Percentiles rank a stretch among this genome's conserved stretches.
Conservation (phyloP, 2,113 vertebrate species). For the Gopherus flavomarginatus region DNA sequence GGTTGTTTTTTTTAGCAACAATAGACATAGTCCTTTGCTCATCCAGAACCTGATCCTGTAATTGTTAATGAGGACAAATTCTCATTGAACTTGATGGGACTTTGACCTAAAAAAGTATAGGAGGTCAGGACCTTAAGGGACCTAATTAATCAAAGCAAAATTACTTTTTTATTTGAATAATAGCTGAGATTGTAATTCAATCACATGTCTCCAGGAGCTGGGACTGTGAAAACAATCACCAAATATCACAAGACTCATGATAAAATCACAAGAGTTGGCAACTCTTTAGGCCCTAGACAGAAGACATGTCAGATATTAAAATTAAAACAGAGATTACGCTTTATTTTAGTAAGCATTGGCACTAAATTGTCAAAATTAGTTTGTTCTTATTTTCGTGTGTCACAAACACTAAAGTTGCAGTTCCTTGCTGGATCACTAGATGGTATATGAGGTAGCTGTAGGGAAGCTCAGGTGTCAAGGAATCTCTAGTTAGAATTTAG, state of each 20-base stretch:
- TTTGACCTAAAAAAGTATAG: constrained; percentile 30
- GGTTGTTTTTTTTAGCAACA: background rate
- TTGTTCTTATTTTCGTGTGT: background rate
- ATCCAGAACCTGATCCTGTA: constrained; percentile 22
- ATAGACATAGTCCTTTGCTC: constrained; percentile 24
- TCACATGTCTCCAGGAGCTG: background rate
- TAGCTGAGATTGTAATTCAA: background rate
- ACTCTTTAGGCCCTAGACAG: background rate
- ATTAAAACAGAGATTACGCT: background rate
- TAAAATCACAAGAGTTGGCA: background rate
- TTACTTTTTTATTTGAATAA: background rate
- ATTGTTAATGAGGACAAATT: constrained; percentile 40
- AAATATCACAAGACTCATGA: background rate
- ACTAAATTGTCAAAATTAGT: background rate
- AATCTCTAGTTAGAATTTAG: fast-evolving
- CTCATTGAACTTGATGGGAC: background rate
- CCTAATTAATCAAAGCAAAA: background rate
- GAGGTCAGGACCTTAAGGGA: background rate
- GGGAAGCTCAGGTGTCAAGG: background rate
- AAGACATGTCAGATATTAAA: background rate
- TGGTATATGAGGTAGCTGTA: constrained; percentile 51
- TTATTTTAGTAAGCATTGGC: background rate
- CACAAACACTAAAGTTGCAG: constrained; percentile 29
- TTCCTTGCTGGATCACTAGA: constrained; percentile 58
- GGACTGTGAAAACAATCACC: background rate